Evolutionary conservation across 2,113 vertebrate genomes (phyloP).

Genomic region (Empidonax traillii): DNA sequence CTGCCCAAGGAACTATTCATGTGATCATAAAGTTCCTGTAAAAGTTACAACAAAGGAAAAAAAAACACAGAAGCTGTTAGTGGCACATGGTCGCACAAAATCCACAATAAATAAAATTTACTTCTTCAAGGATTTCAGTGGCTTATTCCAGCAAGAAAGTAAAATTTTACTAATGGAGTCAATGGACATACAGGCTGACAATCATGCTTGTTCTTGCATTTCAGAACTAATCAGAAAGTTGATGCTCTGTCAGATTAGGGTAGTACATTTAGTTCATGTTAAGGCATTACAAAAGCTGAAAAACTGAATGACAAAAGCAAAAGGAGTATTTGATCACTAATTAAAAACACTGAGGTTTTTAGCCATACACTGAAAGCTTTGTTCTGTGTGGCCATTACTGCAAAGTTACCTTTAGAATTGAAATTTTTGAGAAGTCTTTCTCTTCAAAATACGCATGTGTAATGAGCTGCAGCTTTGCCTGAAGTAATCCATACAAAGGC

Average conservation of each 20-base stretch:
- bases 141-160: neutral
- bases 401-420: constrained; percentile 89
- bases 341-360: neutral
- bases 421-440: constrained; percentile 98
- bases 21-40: constrained; percentile 95
- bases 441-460: constrained; percentile 99
- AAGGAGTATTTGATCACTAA: neutral
- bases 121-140: neutral
- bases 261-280: neutral
- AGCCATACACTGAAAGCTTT: neutral
- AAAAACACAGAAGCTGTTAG: neutral
- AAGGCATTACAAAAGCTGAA: neutral
- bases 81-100: neutral
- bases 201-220: neutral
- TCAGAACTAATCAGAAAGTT: neutral
- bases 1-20: constrained; percentile 93
- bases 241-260: neutral
- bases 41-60: neutral
- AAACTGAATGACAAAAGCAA: neutral
- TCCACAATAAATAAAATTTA: neutral
- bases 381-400: neutral
- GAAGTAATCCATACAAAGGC: constrained; percentile 95
- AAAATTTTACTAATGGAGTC: neutral
- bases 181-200: neutral
- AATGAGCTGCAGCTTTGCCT: constrained; percentile 96